Base-by-base conservation (phyloP, 2,888 invertebrate species). In the Pseudococcus jackbeardsleyi region DNA sequence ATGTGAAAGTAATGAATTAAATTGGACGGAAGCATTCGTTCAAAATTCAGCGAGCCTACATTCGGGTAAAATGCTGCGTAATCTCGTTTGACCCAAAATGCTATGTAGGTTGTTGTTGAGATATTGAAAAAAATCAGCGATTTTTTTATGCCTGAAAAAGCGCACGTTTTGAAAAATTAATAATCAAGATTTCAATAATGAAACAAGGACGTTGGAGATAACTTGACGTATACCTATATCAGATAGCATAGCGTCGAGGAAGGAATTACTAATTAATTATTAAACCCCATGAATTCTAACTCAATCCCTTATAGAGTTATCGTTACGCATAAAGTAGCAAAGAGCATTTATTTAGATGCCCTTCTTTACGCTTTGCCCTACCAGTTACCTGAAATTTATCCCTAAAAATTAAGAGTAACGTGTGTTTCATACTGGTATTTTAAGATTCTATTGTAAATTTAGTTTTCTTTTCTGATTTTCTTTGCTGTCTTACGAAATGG, bases 241-340 rank as follows among this genome's bases (percentile, higher is more conserved):
- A 72, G 33, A 72, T 72, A 15, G 33, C 33, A 72, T 72, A 15
- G 72, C 33, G 33, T 82, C 79, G 79, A 82, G 79, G 33, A 46
- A 82, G 46, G 79, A 46, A 82, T 82, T 46, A 46, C 79, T 82
- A 82, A 82, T 82, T 82, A 82, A 82, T 82, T 46, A 82, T 82
- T 82, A 19, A 82, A 82, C 79, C 46, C 42, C 8, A 82, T 82
- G 79, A 82, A 82, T 82, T 46, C 46, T 22, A 46, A 82, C 79
- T 82, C 46, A 82, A 82, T 82, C 79, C 46, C 46, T 82, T 46
- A 72, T n/a, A 82, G 46, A 82, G 79, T 82, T 82, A 82, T 82
- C 46, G 79, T 46, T 82, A 82, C 79, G 79, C 79, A 19, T 19
- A 82, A 46, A 82, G 46, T 82, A 42, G 46, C 79, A 46, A 77